A percentile compares a stretch with the other conserved stretches of the same genome.
phyloP scores from a whole-genome alignment of 2,113 vertebrate genomes.

The Pollachius pollachius region DNA sequence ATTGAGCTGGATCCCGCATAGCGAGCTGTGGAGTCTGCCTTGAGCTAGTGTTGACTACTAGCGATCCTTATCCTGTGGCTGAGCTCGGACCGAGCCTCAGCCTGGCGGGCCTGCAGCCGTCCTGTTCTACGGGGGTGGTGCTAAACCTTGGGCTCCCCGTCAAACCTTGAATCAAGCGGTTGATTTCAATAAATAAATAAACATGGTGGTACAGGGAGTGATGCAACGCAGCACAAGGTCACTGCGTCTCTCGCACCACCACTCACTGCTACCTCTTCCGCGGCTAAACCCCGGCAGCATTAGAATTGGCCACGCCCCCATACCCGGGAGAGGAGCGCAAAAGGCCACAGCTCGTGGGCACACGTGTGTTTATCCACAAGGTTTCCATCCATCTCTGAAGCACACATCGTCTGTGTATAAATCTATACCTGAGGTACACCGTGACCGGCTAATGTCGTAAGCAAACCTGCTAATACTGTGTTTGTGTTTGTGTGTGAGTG shows the following conservation, averaged over 20 bases:
- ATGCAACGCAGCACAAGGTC: conserved; percentile 49
- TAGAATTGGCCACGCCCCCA: background rate
- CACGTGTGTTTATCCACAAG: too few species aligned
- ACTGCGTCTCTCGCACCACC: background rate
- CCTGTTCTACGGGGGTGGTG: conserved; percentile 53
- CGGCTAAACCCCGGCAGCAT: background rate
- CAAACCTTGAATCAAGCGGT: conserved; percentile 61
- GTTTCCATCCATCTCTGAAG: too few species aligned
- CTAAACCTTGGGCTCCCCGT: conserved; percentile 43
- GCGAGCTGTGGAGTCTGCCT: too few species aligned
- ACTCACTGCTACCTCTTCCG: background rate
- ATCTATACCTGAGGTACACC: too few species aligned
- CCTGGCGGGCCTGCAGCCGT: background rate
- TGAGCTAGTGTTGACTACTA: too few species aligned
- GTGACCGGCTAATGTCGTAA: too few species aligned
- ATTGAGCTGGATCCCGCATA: background rate
- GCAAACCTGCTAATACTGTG: too few species aligned
- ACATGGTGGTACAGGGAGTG: conserved; percentile 47
- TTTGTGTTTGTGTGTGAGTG: too few species aligned
- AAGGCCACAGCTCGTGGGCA: background rate
- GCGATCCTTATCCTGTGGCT: too few species aligned
- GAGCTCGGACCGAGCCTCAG: too few species aligned
- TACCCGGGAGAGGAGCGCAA: conserved; percentile 11
- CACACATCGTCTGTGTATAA: too few species aligned
- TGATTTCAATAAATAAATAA: conserved; percentile 74